Percentiles rank a stretch among this genome's conserved stretches.
phyloP scores from a whole-genome alignment of 2,888 invertebrate species.

The Gortyna flavago region DNA sequence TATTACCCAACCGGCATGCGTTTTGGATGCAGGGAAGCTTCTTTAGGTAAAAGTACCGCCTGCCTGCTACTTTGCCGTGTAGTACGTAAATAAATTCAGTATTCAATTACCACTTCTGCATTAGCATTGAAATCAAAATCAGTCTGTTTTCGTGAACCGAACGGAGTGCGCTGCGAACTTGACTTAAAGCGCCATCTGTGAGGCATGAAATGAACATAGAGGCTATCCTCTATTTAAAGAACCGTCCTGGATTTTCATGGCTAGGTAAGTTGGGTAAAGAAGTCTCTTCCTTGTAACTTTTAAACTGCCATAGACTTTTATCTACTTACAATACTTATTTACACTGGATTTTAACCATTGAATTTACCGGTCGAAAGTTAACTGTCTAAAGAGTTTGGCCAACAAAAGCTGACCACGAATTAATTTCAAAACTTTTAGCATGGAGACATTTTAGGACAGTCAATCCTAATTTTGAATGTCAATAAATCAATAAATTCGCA shows the following conservation, averaged over 20 bases:
- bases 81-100: background rate
- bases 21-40: background rate
- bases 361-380: conserved; percentile 6
- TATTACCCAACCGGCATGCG: background rate
- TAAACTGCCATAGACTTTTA: background rate
- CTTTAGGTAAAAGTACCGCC: background rate
- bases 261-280: too few species aligned
- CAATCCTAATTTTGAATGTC: too few species aligned
- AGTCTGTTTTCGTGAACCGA: background rate
- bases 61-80: background rate
- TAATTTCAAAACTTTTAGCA: too few species aligned
- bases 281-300: background rate
- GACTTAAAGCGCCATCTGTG: conserved; percentile 39
- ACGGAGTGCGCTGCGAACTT: background rate
- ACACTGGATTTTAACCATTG: background rate
- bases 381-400: too few species aligned
- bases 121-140: conserved; percentile 7
- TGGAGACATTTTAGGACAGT: too few species aligned
- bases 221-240: background rate
- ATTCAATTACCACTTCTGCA: background rate
- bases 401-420: too few species aligned
- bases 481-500: too few species aligned
- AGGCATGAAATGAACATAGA: background rate
- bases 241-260: background rate
- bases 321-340: background rate